Base-by-base conservation (phyloP, 2,797 vertebrate genomes). In the Spondyliosoma cantharus region DNA sequence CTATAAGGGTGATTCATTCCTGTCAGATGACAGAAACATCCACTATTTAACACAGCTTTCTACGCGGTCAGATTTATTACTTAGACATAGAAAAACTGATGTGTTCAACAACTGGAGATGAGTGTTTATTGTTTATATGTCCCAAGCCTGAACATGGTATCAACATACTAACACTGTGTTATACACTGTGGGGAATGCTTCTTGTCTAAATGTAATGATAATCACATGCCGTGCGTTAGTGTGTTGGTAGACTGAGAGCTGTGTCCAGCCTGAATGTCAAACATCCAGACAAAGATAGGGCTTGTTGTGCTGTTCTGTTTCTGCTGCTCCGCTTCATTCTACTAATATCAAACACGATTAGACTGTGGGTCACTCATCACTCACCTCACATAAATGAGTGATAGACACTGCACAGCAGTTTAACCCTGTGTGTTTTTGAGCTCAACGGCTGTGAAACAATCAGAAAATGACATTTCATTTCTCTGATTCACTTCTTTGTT, bases 201-300 rank as follows among this genome's bases (percentile, higher is more conserved):
- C 29, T 70, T 59, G 65, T 74, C 57, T 71, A 53, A 77, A 85
- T 74, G 78, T 83, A 87, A 90, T 92, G 76, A 83, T 77, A 63
- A 83, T 92, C 91, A 93, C 92, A 91, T 92, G 89, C 64, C 60
- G 43, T 50, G 66, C 25, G 74, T 63, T 61, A 62, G 61, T 80
- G 84, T 74, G 86, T 84, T 77, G 61, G 42, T 71, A 57, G 81
- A 73, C 16, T 60, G 48, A 80, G 77, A 27, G 77, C 69, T 71
- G 81, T 43, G 42, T 60, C 46, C 68, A 72, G 69, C 67, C 74
- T 84, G 76, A 75, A 78, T 85, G 83, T 83, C 80, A 77, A 76
- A 81, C 54, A 69, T 60, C 62, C 77, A 92, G 82, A 91, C 88
- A 91, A 93, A 93, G 90, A 86, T 76, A 20, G 77, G 17, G 60